Conservation (phyloP, 2,113 vertebrate genomes). For the Lamprologus callipterus region DNA sequence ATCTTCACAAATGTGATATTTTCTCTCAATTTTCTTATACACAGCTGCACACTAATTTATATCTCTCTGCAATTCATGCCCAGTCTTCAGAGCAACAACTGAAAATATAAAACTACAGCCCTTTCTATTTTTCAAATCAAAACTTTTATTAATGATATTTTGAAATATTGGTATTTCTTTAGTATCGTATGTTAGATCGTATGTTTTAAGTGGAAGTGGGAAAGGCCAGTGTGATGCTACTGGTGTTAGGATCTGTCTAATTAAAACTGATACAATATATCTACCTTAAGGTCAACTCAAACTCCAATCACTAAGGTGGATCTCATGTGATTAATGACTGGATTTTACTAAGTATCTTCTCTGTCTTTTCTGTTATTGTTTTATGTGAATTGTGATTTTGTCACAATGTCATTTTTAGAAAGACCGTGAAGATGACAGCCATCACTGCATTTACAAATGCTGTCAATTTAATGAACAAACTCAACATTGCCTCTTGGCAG, state of each 20-base stretch:
- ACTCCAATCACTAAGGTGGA: neutral
- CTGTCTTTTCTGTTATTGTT: neutral
- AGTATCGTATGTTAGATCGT: neutral
- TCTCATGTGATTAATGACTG: neutral
- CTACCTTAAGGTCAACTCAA: neutral
- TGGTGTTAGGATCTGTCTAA: neutral
- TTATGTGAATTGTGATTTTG: neutral
- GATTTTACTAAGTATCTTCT: neutral
- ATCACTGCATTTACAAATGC: neutral
- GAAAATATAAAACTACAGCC: neutral
- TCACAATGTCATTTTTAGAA: neutral
- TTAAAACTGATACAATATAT: neutral
- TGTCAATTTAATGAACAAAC: neutral
- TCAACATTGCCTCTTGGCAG: neutral
- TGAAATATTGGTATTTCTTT: neutral
- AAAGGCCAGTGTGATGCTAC: neutral
- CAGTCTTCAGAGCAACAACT: neutral
- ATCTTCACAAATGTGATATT: neutral
- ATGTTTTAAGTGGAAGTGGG: neutral
- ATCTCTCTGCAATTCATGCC: neutral
- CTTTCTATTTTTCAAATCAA: neutral
- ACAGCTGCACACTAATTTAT: neutral
- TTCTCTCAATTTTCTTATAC: neutral
- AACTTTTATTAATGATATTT: neutral
- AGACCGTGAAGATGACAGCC: neutral